Evolutionary conservation across 2,888 invertebrate genomes (phyloP).

Genomic region (Platycheirus albimanus): DNA sequence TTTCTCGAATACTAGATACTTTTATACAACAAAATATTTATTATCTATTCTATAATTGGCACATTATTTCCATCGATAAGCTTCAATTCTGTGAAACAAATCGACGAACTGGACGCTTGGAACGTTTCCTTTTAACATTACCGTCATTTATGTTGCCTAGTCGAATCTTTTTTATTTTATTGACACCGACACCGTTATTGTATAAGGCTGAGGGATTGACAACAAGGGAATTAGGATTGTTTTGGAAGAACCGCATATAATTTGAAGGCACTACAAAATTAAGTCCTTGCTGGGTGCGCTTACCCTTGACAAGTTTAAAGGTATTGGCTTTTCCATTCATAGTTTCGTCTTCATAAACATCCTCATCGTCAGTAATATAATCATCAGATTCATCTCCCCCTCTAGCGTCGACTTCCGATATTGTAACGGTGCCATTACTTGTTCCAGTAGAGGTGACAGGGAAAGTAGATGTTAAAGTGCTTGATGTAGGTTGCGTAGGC

Average conservation of each 20-base stretch:
- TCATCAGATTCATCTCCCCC: conserved; percentile 65
- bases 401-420: background rate
- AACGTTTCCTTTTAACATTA: conserved; percentile 54
- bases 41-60: no score
- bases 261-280: conserved; percentile 79
- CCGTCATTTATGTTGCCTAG: conserved; percentile 75
- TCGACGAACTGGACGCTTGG: conserved; percentile 39
- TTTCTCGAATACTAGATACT: no score
- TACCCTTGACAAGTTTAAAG: conserved; percentile 76
- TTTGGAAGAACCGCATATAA: conserved; percentile 79
- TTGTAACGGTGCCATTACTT: no score
- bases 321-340: conserved; percentile 77
- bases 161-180: conserved; percentile 75
- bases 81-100: conserved; percentile 47
- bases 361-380: conserved; percentile 74
- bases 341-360: conserved; percentile 76
- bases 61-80: background rate
- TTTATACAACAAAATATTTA: no score
- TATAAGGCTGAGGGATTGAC: conserved; percentile 38
- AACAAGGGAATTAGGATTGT: conserved; percentile 77
- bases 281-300: conserved; percentile 76
- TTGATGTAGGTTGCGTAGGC: background rate
- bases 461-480: background rate
- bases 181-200: conserved; percentile 33
- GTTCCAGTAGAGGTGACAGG: background rate